Percentiles rank a stretch among this genome's conserved stretches.
Evolutionary conservation across 2,113 vertebrate species (phyloP).

Genomic region (Arizona elegans): DNA sequence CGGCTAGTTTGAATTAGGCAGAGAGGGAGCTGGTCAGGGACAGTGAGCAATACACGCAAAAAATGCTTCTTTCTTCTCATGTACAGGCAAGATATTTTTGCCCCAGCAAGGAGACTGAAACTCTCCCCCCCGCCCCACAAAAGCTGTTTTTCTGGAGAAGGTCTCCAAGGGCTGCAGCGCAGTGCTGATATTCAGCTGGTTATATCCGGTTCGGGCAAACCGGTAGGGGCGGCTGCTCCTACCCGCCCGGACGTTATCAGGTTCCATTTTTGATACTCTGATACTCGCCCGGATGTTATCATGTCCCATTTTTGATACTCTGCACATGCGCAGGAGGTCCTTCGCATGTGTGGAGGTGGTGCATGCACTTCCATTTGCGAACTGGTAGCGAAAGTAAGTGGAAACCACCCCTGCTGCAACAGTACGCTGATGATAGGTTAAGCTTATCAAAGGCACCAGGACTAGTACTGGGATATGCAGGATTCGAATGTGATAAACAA

Average conservation of each 20-base stretch:
- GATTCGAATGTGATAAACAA: background rate
- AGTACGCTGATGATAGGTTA: background rate
- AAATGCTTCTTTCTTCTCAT: background rate
- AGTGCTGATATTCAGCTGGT: too few species aligned
- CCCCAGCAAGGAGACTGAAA: background rate
- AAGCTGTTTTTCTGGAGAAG: background rate
- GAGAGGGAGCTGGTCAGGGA: background rate
- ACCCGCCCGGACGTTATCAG: too few species aligned
- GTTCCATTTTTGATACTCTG: too few species aligned
- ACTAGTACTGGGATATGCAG: background rate
- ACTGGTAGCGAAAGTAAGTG: too few species aligned
- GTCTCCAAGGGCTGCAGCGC: background rate
- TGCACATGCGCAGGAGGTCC: too few species aligned
- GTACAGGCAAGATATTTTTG: background rate
- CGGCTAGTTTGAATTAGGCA: slow-evolving; percentile 7
- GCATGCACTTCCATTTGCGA: too few species aligned
- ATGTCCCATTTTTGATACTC: too few species aligned
- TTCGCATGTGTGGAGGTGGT: too few species aligned
- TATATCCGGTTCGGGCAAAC: too few species aligned
- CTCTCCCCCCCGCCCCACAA: background rate
- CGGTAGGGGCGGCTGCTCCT: too few species aligned
- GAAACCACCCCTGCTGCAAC: too few species aligned
- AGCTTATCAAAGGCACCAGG: background rate
- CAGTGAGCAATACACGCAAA: background rate
- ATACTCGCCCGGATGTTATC: too few species aligned